Evolutionary conservation across 2,797 vertebrate genomes (phyloP), one percentile per base, ranked within the genome.

Genomic region (Myoxocephalus aenaeus): DNA sequence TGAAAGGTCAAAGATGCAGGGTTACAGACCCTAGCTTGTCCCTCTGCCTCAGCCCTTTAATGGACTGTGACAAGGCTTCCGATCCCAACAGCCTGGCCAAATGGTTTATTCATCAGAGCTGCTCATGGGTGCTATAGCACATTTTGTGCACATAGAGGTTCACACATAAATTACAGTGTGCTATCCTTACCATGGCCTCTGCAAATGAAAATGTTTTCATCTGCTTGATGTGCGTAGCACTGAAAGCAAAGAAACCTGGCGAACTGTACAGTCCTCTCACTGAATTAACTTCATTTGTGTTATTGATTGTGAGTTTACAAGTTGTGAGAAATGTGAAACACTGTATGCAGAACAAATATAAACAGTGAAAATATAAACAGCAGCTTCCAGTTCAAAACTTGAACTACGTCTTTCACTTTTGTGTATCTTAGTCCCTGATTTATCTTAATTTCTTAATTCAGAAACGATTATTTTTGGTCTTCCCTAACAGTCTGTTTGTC

Each of bases 21-120:
- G 83, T 81, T 83, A 82, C 81, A 91, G 86, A 90, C 70, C 75
- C 59, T 56, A 74, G 86, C 79, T 75, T 90, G 86, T 92, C 84
- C 74, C 83, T 84, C 65, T 68, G 82, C 80, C 75, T 82, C 77
- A 69, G 78, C 50, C 53, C 79, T 90, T 84, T 91, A 95, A 95
- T 93, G 93, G 90, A 81, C 88, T 93, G 90, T 94, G 93, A 94
- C 93, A 86, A 77, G 36, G 67, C 92, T 94, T 95, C 92, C 77
- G 59, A 92, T 90, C 85, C 87, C 81, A 87, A 74, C 73, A 80
- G 88, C 73, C 67, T 34, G 62, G 46, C 86, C 90, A 74, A 93
- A 94, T 92, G 94, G 86, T 94, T 94, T 94, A 88, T 93, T 94
- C 93, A 93, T 94, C 90, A 93, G 81, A 72, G 59, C 80, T 68